Base-by-base conservation (phyloP, 2,113 vertebrate genomes). In the Condylura cristata region DNA sequence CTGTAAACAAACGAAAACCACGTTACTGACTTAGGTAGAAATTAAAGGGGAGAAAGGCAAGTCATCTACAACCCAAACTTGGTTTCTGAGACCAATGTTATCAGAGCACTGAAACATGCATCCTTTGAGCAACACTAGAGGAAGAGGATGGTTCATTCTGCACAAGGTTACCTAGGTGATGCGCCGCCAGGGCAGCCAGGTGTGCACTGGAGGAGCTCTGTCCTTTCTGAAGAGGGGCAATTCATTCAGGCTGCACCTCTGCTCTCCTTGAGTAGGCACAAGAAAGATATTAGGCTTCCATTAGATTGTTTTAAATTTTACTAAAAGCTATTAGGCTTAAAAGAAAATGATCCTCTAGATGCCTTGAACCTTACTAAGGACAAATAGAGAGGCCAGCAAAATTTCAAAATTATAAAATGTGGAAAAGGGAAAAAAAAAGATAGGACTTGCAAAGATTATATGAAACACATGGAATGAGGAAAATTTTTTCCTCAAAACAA, bases 281-380 rank as follows among this genome's bases (percentile, higher is more conserved):
- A 53, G 75, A 76, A 95, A 71, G 74, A 87, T 75, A 90, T 6
- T 53, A 61, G 2, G 22, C n/a, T 95, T 93, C 61, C 61, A 53
- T 90, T 87, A 86, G 17, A 11, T 30, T 60, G 41, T 53, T 90
- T 86, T 75, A 68, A 83, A 88, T 88, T 90, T 88, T 88, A 88
- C 60, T 14, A 5, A 86, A 81, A 90, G 51, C 60, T 63, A 28
- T 75, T 86, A 90, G 28, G 60, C 76, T 90, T 82, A 32, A 80
- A 93, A 86, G 61, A 70, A 82, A 75, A n/a, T 60, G 48, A 63
- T 75, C n/a, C 39, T 76, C 16, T 83, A 70, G 12, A 76, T 66
- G 34, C 7, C 60, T 70, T 81, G 60, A 82, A 70, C 68, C 44
- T 41, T 56, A 78, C 76, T 34, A 5, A 3, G 66, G 82, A 81